phyloP scores from a whole-genome alignment of 2,888 invertebrate species.

The Poecilobothrus nobilitatus region DNA sequence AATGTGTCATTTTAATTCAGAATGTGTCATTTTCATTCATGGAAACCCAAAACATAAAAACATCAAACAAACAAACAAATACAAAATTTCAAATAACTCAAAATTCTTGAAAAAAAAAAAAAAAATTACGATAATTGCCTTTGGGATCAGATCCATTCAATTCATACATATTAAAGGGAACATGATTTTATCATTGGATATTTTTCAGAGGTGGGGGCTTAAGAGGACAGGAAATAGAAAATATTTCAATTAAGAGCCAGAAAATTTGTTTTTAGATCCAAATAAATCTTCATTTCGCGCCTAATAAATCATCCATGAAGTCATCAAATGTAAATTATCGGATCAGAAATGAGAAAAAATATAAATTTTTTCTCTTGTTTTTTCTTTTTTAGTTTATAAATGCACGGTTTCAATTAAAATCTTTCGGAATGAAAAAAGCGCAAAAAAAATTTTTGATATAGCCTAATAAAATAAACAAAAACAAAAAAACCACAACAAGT shows the following conservation, averaged over 20 bases:
- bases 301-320: slow-evolving; percentile 2
- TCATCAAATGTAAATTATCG: slow-evolving; percentile 6
- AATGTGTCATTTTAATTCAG: not conserved
- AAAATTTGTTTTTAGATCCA: slow-evolving; percentile 1
- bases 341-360: not conserved
- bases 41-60: too few species aligned
- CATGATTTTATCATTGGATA: too few species aligned
- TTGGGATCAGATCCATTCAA: not conserved
- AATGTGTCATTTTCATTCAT: not conserved
- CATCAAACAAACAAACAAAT: not conserved
- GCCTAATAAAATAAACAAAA: not conserved
- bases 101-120: not conserved
- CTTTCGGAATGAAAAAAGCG: too few species aligned
- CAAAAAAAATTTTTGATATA: not conserved
- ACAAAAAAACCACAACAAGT: too few species aligned
- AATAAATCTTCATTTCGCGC: slow-evolving; percentile 2
- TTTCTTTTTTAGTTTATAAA: too few species aligned
- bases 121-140: not conserved
- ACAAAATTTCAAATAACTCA: too few species aligned
- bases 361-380: too few species aligned
- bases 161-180: too few species aligned
- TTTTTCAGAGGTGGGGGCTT: too few species aligned
- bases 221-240: too few species aligned
- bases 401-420: too few species aligned
- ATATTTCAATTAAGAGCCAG: slow-evolving; percentile 4